A percentile compares a stretch with the other conserved stretches of the same genome.
phyloP scores from a whole-genome alignment of 2,113 vertebrate species.

The Strix aluco region DNA sequence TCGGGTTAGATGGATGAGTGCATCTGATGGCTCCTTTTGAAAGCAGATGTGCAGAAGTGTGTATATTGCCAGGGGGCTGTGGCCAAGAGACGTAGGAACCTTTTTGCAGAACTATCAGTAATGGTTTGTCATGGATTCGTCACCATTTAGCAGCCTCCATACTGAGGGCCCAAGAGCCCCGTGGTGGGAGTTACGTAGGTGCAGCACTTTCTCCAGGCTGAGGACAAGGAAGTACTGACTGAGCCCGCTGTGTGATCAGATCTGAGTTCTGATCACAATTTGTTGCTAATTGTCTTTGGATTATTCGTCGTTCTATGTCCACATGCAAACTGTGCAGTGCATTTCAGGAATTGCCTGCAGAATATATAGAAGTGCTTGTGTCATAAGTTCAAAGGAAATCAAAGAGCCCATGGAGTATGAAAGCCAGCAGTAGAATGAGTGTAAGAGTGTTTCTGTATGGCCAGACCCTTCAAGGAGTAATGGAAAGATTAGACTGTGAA shows the following conservation, averaged over 20 bases:
- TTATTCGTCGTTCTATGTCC: neutral
- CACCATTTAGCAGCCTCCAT: neutral
- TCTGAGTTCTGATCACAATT: neutral
- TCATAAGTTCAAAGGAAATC: neutral
- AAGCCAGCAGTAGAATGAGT: neutral
- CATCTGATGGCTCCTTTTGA: neutral
- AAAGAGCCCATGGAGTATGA: neutral
- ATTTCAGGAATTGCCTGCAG: neutral
- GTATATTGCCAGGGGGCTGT: neutral
- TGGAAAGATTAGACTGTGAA: neutral
- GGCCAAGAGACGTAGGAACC: neutral
- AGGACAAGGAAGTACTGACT: neutral
- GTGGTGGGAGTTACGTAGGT: neutral
- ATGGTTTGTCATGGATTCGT: neutral
- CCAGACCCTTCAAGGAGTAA: conserved; percentile 16
- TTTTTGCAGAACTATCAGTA: conserved; percentile 1
- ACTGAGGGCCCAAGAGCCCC: neutral
- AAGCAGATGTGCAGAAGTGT: neutral
- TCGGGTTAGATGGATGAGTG: neutral
- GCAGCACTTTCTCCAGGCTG: neutral
- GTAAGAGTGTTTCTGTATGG: conserved; percentile 13
- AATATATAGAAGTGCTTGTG: neutral
- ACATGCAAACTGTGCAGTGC: neutral
- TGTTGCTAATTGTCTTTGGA: neutral
- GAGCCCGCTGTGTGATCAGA: neutral